A percentile compares a stretch with the other conserved stretches of the same genome.
These are phyloP conservation scores for Acrocephalus arundinaceus DNA, from an alignment of 2,113 vertebrate species.

Conservation along the genomic window DNA sequence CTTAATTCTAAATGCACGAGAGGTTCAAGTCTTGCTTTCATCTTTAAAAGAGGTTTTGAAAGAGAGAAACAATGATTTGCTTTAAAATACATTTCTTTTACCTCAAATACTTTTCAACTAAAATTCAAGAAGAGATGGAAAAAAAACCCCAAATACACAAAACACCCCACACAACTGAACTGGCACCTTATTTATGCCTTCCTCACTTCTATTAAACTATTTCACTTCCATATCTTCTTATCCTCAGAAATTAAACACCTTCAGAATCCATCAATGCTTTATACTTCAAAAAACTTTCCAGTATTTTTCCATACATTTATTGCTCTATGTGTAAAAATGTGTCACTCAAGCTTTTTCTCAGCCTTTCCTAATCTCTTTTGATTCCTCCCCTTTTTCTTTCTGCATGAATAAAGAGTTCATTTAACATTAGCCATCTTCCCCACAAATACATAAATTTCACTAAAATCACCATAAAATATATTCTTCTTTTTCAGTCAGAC, in stretches of 20 bases:
- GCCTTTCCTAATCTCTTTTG: background rate
- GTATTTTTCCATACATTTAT: background rate
- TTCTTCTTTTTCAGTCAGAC: background rate
- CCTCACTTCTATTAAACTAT: background rate
- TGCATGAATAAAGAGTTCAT: background rate
- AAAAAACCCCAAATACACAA: background rate
- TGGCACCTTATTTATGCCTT: background rate
- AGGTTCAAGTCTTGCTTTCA: background rate
- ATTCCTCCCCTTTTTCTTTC: background rate
- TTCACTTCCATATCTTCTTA: background rate
- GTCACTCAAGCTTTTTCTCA: background rate
- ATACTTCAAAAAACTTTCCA: background rate
- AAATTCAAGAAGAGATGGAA: background rate
- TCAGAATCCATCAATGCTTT: background rate
- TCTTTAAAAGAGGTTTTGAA: background rate
- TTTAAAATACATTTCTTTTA: background rate
- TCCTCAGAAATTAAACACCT: background rate
- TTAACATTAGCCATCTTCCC: background rate
- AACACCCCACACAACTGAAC: accelerated
- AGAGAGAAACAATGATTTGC: background rate
- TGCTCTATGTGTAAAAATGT: background rate
- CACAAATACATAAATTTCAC: background rate
- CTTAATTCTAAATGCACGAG: background rate
- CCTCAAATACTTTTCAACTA: background rate
- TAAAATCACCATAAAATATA: background rate